Evolutionary conservation across 2,113 vertebrate species (phyloP).

Genomic region (Salminus brasiliensis): DNA sequence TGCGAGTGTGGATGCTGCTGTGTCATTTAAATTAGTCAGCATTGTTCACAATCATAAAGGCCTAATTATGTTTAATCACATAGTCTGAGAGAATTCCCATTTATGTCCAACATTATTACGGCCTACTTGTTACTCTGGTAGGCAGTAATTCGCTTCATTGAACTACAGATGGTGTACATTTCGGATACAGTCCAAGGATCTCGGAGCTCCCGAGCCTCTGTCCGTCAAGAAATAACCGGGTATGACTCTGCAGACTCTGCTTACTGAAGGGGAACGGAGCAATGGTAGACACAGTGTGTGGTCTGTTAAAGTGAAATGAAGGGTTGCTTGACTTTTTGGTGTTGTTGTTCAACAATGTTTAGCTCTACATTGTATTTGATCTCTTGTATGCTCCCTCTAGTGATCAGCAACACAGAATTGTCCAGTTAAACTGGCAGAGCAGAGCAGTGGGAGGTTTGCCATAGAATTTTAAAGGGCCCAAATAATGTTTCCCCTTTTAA

Average conservation of each 20-base stretch:
- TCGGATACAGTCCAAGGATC: not conserved
- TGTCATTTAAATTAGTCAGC: not conserved
- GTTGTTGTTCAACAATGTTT: not conserved
- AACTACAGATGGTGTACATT: not conserved
- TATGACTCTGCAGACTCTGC: not conserved
- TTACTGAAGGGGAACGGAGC: no score
- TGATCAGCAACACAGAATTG: no score
- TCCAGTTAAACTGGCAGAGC: no score
- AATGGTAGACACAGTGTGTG: not conserved
- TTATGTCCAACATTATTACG: not conserved
- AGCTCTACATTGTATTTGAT: not conserved
- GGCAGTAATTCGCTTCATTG: constrained; percentile 12
- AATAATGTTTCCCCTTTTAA: no score
- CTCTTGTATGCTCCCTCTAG: not conserved
- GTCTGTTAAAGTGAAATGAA: not conserved
- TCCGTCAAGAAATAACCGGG: not conserved
- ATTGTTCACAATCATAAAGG: not conserved
- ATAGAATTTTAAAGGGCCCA: not conserved
- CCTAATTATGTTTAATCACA: not conserved
- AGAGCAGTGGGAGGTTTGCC: no score
- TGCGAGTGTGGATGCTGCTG: not conserved
- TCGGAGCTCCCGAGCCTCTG: not conserved
- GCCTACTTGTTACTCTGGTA: not conserved
- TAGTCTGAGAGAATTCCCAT: constrained; percentile 1
- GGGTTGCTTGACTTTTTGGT: not conserved